Base-by-base conservation (phyloP, 1,140 invertebrate genomes). In the Pseudomyrmex pallidus region DNA sequence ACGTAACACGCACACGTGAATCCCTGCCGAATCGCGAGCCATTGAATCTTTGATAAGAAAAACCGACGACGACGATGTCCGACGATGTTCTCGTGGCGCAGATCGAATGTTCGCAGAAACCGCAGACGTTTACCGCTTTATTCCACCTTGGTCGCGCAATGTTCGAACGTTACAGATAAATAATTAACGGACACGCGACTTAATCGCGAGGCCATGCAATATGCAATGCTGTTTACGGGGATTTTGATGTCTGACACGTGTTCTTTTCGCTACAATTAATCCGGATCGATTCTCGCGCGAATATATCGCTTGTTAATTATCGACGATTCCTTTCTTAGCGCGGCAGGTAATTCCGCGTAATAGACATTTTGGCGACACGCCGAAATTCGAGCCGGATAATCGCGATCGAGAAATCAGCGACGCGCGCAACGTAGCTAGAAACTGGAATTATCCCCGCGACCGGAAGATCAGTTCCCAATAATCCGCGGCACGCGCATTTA, bases 381-480 rank as follows among this genome's bases (percentile, higher is more conserved):
- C 57, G 77, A 85, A 83, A 85, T 74, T 77, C 67, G 35, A 35
- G 35, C 35, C 35, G 48, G 52, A 35, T 56, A 44, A 64, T 83
- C 83, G 77, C 46, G 61, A n/a, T 17, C 67, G 62, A 22, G 59
- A 54, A 46, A 57, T 74, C 70, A 50, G 12, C 48, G 63, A 52
- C 48, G 52, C 54, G 46, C 70, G 67, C 59, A 63, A 63, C 66
- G 73, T 83, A 46, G 61, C 61, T 66, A 74, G 61, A 64, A 35
- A 85, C 61, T 46, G 59, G 85, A 89, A 90, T 90, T 90, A 90
- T 90, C 85, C 87, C 83, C 54, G 64, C 74, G 82, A 82, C 61
- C 74, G 85, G 87, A 87, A 91, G 90, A 90, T 91, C 88, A 86
- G 80, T 91, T 88, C 83, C 86, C 90, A 91, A 91, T 91, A 91